These are phyloP conservation scores for Psittacula derbiana DNA, from an alignment of 2,797 vertebrate genomes.

Conservation along the genomic window DNA sequence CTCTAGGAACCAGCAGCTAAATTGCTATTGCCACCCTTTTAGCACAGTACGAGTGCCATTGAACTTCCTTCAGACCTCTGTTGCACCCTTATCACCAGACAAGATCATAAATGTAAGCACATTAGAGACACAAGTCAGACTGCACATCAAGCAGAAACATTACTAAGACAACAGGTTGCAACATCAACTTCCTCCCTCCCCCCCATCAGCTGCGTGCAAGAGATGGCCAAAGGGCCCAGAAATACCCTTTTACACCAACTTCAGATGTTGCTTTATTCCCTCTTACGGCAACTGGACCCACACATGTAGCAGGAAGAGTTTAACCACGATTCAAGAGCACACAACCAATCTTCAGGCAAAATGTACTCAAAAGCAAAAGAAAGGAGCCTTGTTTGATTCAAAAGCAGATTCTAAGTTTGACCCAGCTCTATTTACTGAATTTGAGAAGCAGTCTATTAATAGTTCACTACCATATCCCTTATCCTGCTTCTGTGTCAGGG, in stretches of 20 bases:
- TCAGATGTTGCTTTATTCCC: neutral
- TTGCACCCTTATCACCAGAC: neutral
- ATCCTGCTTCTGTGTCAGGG: neutral
- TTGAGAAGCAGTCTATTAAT: slow-evolving; percentile 53
- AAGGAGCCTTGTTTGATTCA: neutral
- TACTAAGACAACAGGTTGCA: neutral
- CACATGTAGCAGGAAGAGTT: neutral
- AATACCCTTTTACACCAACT: neutral
- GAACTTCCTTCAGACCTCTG: neutral
- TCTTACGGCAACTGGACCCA: neutral
- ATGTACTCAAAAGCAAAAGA: neutral
- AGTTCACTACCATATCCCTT: slow-evolving; percentile 9
- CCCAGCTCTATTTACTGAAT: slow-evolving; percentile 22
- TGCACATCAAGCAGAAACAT: no score
- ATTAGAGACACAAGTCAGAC: neutral
- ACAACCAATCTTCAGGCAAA: neutral
- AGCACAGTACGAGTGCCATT: neutral
- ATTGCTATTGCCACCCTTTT: neutral
- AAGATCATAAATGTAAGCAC: rapidly evolving
- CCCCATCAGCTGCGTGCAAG: neutral
- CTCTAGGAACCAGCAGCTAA: neutral
- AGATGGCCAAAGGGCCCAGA: neutral
- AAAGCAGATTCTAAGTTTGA: neutral
- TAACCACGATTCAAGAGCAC: neutral
- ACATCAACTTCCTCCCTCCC: neutral